phyloP scores from a whole-genome alignment of 1,140 invertebrate species.

The Scylla paramamosain region DNA sequence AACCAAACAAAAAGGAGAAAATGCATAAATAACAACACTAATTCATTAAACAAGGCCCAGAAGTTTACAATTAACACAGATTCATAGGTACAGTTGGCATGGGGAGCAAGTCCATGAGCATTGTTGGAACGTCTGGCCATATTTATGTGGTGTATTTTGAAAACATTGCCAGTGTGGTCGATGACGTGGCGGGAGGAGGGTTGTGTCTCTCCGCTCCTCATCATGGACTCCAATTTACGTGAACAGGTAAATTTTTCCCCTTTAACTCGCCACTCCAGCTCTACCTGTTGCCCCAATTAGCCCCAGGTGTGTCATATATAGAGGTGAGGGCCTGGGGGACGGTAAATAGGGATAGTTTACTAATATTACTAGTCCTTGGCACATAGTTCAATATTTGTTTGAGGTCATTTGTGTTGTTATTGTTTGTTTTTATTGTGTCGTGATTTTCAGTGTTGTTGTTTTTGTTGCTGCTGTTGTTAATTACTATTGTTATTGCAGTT shows the following conservation, averaged over 20 bases:
- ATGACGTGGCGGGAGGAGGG: constrained; percentile 58
- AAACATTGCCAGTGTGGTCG: constrained; percentile 68
- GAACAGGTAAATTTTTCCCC: constrained; percentile 55
- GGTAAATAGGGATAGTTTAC: neutral
- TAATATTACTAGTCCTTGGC: constrained; percentile 34
- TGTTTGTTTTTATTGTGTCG: too few species aligned
- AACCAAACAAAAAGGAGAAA: neutral
- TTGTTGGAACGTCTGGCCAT: constrained; percentile 67
- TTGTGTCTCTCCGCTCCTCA: constrained; percentile 37
- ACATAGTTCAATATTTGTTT: neutral
- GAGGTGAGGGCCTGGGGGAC: neutral
- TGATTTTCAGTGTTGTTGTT: too few species aligned
- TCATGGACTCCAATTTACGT: constrained; percentile 64
- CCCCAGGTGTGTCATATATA: neutral
- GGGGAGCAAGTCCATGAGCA: neutral
- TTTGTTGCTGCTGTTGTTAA: too few species aligned
- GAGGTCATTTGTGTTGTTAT: too few species aligned
- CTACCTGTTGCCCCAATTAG: neutral
- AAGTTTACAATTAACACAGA: neutral
- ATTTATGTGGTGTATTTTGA: constrained; percentile 62
- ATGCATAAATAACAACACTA: neutral
- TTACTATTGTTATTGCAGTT: too few species aligned
- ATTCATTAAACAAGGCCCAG: too few species aligned
- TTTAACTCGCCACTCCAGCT: neutral
- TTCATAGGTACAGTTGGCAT: constrained; percentile 30